Percentiles rank a stretch among this genome's conserved stretches.
Conservation (phyloP, 1,140 invertebrate genomes). For the Lerema accius region DNA sequence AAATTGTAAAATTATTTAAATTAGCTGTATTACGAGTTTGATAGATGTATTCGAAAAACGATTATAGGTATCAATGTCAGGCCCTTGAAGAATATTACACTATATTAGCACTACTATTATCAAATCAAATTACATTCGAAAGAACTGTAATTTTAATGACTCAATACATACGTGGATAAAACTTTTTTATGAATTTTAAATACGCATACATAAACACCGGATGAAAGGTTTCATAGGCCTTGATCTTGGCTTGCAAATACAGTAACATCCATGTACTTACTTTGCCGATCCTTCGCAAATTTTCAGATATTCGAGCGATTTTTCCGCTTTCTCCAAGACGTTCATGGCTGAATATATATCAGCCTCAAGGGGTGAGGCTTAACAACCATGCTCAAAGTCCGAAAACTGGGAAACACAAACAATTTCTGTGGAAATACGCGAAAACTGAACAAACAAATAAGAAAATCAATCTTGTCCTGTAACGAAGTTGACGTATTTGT, state of each 20-base stretch:
- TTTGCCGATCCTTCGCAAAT: conserved; percentile 65
- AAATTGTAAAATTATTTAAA: no score
- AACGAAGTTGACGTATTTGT: conserved; percentile 33
- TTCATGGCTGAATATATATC: conserved; percentile 60
- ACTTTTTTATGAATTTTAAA: conserved; percentile 23
- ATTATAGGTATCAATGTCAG: no score
- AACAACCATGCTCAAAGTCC: conserved; percentile 22
- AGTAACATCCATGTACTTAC: conserved; percentile 63
- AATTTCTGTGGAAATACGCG: conserved; percentile 39
- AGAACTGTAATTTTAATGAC: neutral
- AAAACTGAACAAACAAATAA: conserved; percentile 53
- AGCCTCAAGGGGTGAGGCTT: conserved; percentile 28
- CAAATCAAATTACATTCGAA: no score
- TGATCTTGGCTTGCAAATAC: conserved; percentile 21
- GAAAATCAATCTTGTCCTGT: conserved; percentile 58
- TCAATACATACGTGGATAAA: conserved; percentile 31
- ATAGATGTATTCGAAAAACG: no score
- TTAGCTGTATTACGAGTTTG: no score
- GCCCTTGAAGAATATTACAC: no score
- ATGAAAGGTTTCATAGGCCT: conserved; percentile 16
- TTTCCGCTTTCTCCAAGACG: conserved; percentile 78
- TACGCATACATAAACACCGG: conserved; percentile 25
- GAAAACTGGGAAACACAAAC: conserved; percentile 14
- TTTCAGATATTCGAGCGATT: conserved; percentile 77
- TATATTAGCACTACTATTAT: no score